Conservation (phyloP, 1,140 invertebrate species). For the Papilio helenus region DNA sequence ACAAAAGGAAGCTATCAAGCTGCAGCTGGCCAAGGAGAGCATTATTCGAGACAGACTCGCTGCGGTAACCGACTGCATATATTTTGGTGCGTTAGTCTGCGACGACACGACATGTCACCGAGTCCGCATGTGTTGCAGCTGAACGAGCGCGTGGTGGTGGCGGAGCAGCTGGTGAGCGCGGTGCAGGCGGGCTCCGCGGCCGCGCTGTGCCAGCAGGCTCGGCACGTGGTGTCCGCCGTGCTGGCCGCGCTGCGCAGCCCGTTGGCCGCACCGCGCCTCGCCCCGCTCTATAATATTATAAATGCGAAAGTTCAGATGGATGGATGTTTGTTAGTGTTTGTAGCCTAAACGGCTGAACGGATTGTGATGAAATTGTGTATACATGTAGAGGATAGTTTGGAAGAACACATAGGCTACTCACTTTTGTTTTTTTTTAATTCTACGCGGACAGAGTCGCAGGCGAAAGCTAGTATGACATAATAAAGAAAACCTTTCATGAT, state of each 20-base stretch:
- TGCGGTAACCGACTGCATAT: constrained; percentile 75
- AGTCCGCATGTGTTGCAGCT: constrained; percentile 75
- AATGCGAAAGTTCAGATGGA: too few relatives aligned
- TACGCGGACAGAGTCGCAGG: too few relatives aligned
- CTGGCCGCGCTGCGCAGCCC: constrained; percentile 87
- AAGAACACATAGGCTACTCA: too few relatives aligned
- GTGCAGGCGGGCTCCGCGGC: constrained; percentile 84
- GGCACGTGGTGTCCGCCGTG: constrained; percentile 85
- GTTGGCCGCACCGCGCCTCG: constrained; percentile 86
- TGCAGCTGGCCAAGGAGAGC: constrained; percentile 93
- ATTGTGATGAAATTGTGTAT: too few relatives aligned
- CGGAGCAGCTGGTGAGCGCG: constrained; percentile 86
- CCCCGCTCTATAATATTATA: constrained; percentile 87
- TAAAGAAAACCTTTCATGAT: too few relatives aligned
- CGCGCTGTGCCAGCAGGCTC: constrained; percentile 86
- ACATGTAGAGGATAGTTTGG: too few relatives aligned
- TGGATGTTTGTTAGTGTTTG: too few relatives aligned
- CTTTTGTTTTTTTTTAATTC: too few relatives aligned
- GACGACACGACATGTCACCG: not conserved
- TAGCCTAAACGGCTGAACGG: too few relatives aligned
- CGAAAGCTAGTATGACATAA: too few relatives aligned
- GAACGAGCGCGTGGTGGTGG: constrained; percentile 84
- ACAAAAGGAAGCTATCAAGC: constrained; percentile 95
- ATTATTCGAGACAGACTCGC: constrained; percentile 87
- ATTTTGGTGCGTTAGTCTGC: not conserved